Evolutionary conservation across 1,140 invertebrate species (phyloP).

Genomic region (Lutraria rhynchaena): DNA sequence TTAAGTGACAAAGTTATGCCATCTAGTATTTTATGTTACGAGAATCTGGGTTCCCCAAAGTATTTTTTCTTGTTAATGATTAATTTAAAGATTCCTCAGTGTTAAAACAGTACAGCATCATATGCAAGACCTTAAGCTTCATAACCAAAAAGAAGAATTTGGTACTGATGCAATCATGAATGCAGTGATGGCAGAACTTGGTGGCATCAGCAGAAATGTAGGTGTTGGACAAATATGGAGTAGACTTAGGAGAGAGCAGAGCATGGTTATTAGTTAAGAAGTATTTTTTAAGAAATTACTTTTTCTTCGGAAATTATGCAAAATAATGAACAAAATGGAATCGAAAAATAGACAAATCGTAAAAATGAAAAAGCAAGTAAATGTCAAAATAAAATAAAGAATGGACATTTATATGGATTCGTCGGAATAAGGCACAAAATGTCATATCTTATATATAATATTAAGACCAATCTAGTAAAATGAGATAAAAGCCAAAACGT

Average conservation of each 20-base stretch:
- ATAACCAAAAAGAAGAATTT: background rate
- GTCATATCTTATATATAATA: too few relatives aligned
- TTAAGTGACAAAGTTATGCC: too few relatives aligned
- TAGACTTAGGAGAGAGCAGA: slow-evolving; percentile 1
- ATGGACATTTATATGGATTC: too few relatives aligned
- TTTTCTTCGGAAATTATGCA: too few relatives aligned
- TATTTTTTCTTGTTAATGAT: background rate
- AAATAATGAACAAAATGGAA: too few relatives aligned
- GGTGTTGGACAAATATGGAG: slow-evolving; percentile 12
- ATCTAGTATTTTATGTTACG: background rate
- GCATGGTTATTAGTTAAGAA: slow-evolving; percentile 5
- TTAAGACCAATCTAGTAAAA: too few relatives aligned
- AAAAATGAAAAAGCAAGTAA: too few relatives aligned
- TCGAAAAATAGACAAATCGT: too few relatives aligned
- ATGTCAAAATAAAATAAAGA: too few relatives aligned
- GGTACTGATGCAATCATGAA: background rate
- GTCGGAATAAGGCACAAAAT: too few relatives aligned
- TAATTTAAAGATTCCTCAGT: background rate
- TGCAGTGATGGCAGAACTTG: background rate
- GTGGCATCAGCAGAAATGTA: background rate
- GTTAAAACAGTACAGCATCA: slow-evolving; percentile 8
- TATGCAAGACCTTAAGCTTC: background rate
- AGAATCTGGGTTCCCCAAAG: background rate
- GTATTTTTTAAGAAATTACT: too few relatives aligned
- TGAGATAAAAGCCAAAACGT: too few relatives aligned